phyloP scores from a whole-genome alignment of 2,888 invertebrate species.

The Agonopterix heracliana region DNA sequence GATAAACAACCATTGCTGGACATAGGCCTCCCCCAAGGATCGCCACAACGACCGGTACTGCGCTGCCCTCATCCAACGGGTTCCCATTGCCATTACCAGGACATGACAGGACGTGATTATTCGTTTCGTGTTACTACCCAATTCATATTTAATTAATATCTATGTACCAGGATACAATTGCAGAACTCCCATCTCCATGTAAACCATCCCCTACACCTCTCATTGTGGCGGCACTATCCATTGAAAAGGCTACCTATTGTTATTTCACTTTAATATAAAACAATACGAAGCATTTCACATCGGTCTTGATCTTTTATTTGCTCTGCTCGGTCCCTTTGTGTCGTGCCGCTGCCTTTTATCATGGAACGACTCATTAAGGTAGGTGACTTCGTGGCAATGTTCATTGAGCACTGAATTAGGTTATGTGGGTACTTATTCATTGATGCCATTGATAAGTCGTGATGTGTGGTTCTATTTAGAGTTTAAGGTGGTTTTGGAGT shows the following conservation, averaged over 20 bases:
- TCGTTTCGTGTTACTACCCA: no score
- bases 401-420: conserved; percentile 12
- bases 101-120: no score
- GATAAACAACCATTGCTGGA: no score
- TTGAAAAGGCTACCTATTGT: conserved; percentile 75
- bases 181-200: conserved; percentile 26
- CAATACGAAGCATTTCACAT: conserved; percentile 68
- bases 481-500: no score
- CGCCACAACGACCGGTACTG: no score
- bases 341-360: conserved; percentile 59
- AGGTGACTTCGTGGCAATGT: conserved; percentile 26
- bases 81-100: no score
- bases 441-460: conserved; percentile 2
- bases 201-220: conserved; percentile 33
- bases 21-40: no score
- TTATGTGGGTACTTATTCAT: conserved; percentile 3
- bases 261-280: conserved; percentile 74
- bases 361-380: conserved; percentile 61
- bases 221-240: conserved; percentile 71
- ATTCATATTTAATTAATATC: no score
- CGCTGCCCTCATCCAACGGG: no score
- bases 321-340: conserved; percentile 48
- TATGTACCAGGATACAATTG: no score
- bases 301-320: conserved; percentile 60
- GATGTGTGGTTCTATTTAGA: no score